A percentile compares a stretch with the other conserved stretches of the same genome.
Evolutionary conservation across 2,113 vertebrate genomes (phyloP).

Genomic region (Anas platyrhynchos): DNA sequence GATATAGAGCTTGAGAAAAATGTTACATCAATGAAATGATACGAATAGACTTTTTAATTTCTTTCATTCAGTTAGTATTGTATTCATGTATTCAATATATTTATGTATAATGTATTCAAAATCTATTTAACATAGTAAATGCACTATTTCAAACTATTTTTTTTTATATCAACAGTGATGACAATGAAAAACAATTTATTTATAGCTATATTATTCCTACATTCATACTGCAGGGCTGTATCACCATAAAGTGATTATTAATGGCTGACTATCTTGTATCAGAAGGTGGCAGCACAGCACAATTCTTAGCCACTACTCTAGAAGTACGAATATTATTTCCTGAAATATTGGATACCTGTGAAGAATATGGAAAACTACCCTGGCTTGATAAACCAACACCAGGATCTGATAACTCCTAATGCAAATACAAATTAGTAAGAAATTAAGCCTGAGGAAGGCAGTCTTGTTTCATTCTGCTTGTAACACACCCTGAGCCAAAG

Average conservation of each 20-base stretch:
- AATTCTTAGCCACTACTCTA: slow-evolving; percentile 21
- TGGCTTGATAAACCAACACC: background rate
- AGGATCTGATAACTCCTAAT: background rate
- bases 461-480: background rate
- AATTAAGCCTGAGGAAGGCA: background rate
- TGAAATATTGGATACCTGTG: background rate
- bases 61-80: background rate
- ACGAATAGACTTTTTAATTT: background rate
- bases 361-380: background rate
- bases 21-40: background rate
- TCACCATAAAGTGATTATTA: slow-evolving; percentile 14
- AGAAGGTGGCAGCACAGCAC: slow-evolving; percentile 68
- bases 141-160: background rate
- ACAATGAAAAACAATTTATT: background rate
- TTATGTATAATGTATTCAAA: background rate
- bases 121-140: background rate
- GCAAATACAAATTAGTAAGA: background rate
- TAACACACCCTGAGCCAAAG: background rate
- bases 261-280: slow-evolving; percentile 18
- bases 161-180: background rate
- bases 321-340: background rate
- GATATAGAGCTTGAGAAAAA: background rate
- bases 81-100: no score
- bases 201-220: background rate
- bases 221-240: background rate